Evolutionary conservation across 2,113 vertebrate genomes (phyloP).

Genomic region (Sakesphorus luctuosus): DNA sequence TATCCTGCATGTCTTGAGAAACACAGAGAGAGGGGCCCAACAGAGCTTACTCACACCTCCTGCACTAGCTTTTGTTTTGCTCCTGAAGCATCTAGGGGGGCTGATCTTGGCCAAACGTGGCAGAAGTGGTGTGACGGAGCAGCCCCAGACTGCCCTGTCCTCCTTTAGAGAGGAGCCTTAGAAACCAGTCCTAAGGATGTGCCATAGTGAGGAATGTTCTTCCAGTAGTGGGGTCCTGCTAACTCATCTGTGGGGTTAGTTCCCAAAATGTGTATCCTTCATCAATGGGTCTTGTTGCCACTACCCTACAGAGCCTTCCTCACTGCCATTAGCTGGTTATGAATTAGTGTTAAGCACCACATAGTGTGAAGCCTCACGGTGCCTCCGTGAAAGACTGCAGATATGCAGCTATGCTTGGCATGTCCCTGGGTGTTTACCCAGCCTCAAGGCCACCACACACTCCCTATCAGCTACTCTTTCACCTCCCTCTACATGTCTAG

Average conservation of each 20-base stretch:
- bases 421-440: neutral
- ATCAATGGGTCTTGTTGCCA: fast-evolving
- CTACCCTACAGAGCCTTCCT: fast-evolving
- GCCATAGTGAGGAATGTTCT: neutral
- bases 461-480: neutral
- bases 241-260: fast-evolving
- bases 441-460: neutral
- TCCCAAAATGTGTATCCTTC: neutral
- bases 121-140: neutral
- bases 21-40: neutral
- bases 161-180: neutral
- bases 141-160: neutral
- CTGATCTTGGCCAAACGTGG: neutral
- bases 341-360: neutral
- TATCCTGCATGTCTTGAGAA: fast-evolving
- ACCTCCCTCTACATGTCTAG: neutral
- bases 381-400: neutral
- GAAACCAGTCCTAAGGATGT: fast-evolving
- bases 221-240: neutral
- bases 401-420: neutral
- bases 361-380: fast-evolving
- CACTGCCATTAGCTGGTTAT: neutral
- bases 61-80: neutral
- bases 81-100: neutral
- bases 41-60: neutral